Conservation (phyloP, 1,140 invertebrate species). For the Triops cancriformis region DNA sequence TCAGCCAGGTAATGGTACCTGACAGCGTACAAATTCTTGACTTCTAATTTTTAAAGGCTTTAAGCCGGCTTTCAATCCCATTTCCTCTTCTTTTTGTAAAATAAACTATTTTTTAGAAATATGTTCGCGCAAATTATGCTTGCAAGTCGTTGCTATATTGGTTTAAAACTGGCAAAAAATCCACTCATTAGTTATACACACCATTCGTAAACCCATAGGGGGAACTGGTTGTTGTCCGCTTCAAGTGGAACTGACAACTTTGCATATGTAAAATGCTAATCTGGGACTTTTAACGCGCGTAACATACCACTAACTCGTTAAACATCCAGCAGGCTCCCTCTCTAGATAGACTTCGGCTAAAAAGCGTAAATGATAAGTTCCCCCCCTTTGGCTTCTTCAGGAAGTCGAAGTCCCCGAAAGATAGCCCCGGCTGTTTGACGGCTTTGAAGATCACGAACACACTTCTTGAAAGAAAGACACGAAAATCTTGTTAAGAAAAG, state of each 20-base stretch:
- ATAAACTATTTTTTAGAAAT: neutral
- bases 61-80: neutral
- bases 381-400: too few species aligned
- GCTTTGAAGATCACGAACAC: neutral
- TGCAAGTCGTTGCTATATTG: neutral
- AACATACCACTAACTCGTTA: neutral
- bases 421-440: too few species aligned
- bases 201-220: neutral
- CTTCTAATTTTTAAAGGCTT: neutral
- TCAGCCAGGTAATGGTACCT: neutral
- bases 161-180: neutral
- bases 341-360: neutral
- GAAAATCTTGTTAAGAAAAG: neutral
- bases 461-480: neutral
- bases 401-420: too few species aligned
- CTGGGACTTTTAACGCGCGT: conserved; percentile 4
- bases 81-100: neutral
- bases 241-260: conserved; percentile 6
- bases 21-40: neutral
- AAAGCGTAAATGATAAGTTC: too few species aligned
- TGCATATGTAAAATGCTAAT: conserved; percentile 6
- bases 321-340: neutral
- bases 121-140: neutral
- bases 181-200: neutral
- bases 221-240: neutral